These are phyloP conservation scores for Acleris sparsana DNA, from an alignment of 2,888 invertebrate species.

Conservation along the genomic window DNA sequence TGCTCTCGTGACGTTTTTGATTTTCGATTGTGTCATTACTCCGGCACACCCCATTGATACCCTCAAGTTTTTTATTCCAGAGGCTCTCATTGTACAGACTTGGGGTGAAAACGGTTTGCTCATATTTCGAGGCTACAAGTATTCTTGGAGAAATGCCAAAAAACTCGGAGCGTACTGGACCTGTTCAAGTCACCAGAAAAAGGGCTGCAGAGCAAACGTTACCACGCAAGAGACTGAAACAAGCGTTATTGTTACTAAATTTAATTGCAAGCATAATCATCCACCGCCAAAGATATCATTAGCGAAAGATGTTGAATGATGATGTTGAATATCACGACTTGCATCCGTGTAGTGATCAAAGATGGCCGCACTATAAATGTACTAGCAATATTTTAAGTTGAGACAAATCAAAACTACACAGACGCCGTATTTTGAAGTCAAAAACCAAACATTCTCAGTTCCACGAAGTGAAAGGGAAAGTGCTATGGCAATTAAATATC, in stretches of 20 bases:
- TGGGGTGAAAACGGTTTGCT: conserved; percentile 56
- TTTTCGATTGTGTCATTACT: too few species aligned
- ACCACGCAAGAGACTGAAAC: conserved; percentile 52
- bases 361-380: background rate
- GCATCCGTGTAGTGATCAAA: background rate
- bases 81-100: conserved; percentile 61
- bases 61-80: conserved; percentile 48
- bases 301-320: background rate
- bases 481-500: too few species aligned
- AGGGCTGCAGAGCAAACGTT: conserved; percentile 64
- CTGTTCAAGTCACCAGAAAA: conserved; percentile 68
- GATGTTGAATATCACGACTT: background rate
- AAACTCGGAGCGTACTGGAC: conserved; percentile 66
- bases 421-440: too few species aligned
- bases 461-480: too few species aligned
- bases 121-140: conserved; percentile 60
- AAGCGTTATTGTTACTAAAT: conserved; percentile 51
- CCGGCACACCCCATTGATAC: background rate
- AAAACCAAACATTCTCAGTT: too few species aligned
- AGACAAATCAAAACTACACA: too few species aligned
- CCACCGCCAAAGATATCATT: conserved; percentile 42
- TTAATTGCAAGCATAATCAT: conserved; percentile 55
- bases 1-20: too few species aligned
- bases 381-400: too few species aligned
- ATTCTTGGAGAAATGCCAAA: conserved; percentile 57